Conservation (phyloP, 92 coral and sea anemone genomes). For the Micromussa lordhowensis region DNA sequence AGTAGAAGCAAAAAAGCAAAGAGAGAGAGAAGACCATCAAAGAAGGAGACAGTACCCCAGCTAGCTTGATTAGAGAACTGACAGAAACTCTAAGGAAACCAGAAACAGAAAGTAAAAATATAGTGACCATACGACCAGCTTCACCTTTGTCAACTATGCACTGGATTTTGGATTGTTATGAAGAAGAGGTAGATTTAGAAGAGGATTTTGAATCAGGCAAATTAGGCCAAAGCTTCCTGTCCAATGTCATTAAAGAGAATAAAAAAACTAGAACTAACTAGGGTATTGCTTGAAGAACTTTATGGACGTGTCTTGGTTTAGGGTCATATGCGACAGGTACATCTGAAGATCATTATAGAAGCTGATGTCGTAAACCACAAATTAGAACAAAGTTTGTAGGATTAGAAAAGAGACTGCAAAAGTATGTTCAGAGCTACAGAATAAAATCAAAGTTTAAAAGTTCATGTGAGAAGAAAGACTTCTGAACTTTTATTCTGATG, state of each 20-base stretch:
- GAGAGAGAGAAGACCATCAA: background rate
- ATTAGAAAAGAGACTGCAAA: background rate
- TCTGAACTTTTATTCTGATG: background rate
- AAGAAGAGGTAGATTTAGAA: background rate
- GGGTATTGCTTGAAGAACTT: background rate
- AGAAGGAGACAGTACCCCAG: background rate
- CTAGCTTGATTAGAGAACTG: background rate
- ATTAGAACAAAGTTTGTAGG: background rate
- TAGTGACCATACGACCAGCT: background rate
- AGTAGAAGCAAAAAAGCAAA: background rate
- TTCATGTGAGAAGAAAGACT: background rate
- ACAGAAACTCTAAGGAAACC: background rate
- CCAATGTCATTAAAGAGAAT: background rate
- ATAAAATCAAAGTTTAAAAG: background rate
- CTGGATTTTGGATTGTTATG: background rate
- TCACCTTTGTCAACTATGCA: background rate
- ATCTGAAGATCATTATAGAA: background rate
- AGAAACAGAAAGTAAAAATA: background rate
- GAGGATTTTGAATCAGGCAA: background rate
- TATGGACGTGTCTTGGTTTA: background rate
- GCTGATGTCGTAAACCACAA: background rate
- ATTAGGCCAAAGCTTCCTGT: background rate
- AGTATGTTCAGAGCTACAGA: too few species aligned
- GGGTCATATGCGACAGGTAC: background rate
- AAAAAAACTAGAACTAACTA: background rate